phyloP scores from a whole-genome alignment of 2,888 invertebrate species.

The Ischnus inquisitorius region DNA sequence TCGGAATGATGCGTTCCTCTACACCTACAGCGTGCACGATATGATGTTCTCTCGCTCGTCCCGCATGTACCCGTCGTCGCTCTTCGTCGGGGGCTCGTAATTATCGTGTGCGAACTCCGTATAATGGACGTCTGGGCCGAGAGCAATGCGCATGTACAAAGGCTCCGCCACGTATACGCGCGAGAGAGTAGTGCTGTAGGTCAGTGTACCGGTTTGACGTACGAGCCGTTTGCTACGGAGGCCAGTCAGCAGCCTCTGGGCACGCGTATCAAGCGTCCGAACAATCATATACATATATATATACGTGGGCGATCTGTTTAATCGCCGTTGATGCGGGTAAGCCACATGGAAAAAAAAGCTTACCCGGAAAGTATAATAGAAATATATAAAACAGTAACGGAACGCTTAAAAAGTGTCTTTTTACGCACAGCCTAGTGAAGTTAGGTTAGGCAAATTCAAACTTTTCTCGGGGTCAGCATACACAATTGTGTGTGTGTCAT shows the following conservation, averaged over 20 bases:
- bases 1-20: conserved; percentile 31
- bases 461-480: no score
- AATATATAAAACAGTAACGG: no score
- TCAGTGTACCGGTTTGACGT: conserved; percentile 79
- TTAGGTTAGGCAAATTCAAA: no score
- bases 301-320: conserved; percentile 67
- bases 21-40: conserved; percentile 7
- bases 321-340: conserved; percentile 61
- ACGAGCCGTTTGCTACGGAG: conserved; percentile 71
- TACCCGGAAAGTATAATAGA: background rate
- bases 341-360: conserved; percentile 12
- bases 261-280: conserved; percentile 27
- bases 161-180: conserved; percentile 56
- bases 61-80: conserved; percentile 27
- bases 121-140: conserved; percentile 76
- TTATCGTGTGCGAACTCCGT: conserved; percentile 77
- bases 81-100: conserved; percentile 71
- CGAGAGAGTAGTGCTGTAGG: conserved; percentile 70
- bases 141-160: conserved; percentile 72
- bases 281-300: conserved; percentile 11
- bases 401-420: no score
- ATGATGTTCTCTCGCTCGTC: conserved; percentile 36
- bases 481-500: no score
- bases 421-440: no score
- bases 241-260: conserved; percentile 63